Evolutionary conservation across 2,113 vertebrate genomes (phyloP).

Genomic region (Perccottus glenii): DNA sequence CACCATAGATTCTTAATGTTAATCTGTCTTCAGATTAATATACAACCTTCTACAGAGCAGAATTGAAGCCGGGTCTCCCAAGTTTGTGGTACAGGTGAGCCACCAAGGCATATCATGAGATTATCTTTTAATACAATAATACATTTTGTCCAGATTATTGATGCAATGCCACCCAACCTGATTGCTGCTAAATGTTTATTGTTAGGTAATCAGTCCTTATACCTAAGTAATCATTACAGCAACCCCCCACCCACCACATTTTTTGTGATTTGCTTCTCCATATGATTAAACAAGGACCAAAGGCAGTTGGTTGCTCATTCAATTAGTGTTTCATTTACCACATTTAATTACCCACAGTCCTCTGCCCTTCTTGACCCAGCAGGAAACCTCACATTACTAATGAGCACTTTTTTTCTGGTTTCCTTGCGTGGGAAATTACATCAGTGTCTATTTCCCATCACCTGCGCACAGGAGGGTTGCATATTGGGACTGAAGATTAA

Average conservation of each 20-base stretch:
- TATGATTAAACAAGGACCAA: conserved; percentile 58
- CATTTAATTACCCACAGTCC: conserved; percentile 65
- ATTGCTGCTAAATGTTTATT: conserved; percentile 55
- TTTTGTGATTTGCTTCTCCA: conserved; percentile 37
- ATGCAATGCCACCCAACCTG: conserved; percentile 28
- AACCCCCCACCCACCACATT: conserved; percentile 14
- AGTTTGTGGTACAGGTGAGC: too few species aligned
- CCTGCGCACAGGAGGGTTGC: conserved; percentile 19
- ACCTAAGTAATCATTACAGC: conserved; percentile 35
- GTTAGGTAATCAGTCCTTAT: conserved; percentile 42
- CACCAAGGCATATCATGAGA: too few species aligned
- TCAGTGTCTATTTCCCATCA: conserved; percentile 37
- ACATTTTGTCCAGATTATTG: too few species aligned
- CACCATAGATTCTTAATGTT: too few species aligned
- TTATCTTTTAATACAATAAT: too few species aligned
- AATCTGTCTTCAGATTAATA: too few species aligned
- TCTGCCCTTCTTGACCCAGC: conserved; percentile 60
- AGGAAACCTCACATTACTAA: conserved; percentile 55
- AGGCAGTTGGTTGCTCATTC: conserved; percentile 57
- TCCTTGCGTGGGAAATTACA: conserved; percentile 37
- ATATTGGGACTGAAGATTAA: conserved; percentile 34
- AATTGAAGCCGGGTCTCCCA: too few species aligned
- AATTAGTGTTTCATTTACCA: conserved; percentile 68
- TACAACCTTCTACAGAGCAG: too few species aligned
- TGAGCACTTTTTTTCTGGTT: conserved; percentile 54